Base-by-base conservation (phyloP, 2,113 vertebrate genomes). In the Oryzias melastigma region DNA sequence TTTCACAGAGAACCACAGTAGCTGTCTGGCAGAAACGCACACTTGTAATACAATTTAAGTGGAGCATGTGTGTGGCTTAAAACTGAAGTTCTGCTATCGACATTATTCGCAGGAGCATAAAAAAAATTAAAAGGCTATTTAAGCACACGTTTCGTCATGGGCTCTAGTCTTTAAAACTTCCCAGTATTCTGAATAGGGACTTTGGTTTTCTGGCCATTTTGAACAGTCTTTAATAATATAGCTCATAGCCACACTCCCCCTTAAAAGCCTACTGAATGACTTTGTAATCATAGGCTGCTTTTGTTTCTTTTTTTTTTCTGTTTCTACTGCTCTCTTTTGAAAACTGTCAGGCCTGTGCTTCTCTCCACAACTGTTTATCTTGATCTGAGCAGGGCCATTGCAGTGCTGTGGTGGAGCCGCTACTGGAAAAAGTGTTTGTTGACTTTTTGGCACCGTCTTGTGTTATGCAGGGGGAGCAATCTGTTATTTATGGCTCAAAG, bases 401-500 rank as follows among this genome's bases (percentile, higher is more conserved):
- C 82, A 81, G 77, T 74, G 73, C 73, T 65, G 72, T 86, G 42
- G 62, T 35, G 70, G 77, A 75, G 78, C 69, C 49, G 62, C 84
- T 78, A 52, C 80, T 73, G 73, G 75, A 74, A 77, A 88, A 87
- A 88, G 80, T 73, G 73, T 85, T 88, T 90, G 88, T 90, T 91
- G 86, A 90, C 80, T 89, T 91, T 89, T 82, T 59, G 19, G 66
- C 78, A 62, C 73, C 80, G 78, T 80, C 84, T 75, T 79, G 69
- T 74, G 70, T 78, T 87, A 81, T 79, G 85, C 86, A 81, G 83
- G 86, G 35, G 78, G 84, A 89, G 76, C 80, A 66, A 70, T 76
- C 71, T 88, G 82, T 86, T 91, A 85, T 90, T 87, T 89, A 87
- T 88, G 88, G 85, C 67, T 81, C 75, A 68, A 65, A 66, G 65